These are phyloP conservation scores for Caranx melampygus DNA, from an alignment of 2,113 vertebrate genomes.

Conservation along the genomic window DNA sequence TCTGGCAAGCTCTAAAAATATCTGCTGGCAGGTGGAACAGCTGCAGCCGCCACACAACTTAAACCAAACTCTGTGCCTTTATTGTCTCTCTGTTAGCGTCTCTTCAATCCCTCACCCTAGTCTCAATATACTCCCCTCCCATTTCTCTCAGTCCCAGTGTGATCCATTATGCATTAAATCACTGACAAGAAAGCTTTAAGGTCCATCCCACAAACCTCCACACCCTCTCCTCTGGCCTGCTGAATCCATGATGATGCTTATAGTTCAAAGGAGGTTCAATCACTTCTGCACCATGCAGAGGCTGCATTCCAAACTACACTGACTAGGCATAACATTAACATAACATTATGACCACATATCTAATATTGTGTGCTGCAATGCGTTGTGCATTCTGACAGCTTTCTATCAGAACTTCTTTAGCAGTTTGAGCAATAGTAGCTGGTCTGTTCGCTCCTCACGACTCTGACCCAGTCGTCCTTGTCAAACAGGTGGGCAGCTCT, in stretches of 20 bases:
- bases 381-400: too few relatives aligned
- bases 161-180: slow-evolving; percentile 46
- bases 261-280: slow-evolving; percentile 7
- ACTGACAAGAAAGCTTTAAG: slow-evolving; percentile 7
- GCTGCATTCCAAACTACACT: slow-evolving; percentile 10
- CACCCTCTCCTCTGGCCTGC: neutral
- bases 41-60: slow-evolving; percentile 38
- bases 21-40: slow-evolving; percentile 58
- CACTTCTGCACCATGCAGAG: neutral
- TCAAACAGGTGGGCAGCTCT: too few relatives aligned
- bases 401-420: too few relatives aligned
- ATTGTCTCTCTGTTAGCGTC: slow-evolving; percentile 9
- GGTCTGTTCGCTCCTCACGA: too few relatives aligned
- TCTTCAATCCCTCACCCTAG: neutral
- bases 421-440: too few relatives aligned
- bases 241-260: slow-evolving; percentile 26
- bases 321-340: too few relatives aligned
- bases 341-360: too few relatives aligned
- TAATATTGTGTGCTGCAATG: too few relatives aligned
- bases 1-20: slow-evolving; percentile 64
- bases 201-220: neutral
- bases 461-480: too few relatives aligned
- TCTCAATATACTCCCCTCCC: slow-evolving; percentile 1
- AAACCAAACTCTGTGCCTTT: slow-evolving; percentile 6
- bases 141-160: slow-evolving; percentile 9